A percentile compares a stretch with the other conserved stretches of the same genome.
Conservation (phyloP, 1,140 invertebrate species). For the Leptopilina clavipes region DNA sequence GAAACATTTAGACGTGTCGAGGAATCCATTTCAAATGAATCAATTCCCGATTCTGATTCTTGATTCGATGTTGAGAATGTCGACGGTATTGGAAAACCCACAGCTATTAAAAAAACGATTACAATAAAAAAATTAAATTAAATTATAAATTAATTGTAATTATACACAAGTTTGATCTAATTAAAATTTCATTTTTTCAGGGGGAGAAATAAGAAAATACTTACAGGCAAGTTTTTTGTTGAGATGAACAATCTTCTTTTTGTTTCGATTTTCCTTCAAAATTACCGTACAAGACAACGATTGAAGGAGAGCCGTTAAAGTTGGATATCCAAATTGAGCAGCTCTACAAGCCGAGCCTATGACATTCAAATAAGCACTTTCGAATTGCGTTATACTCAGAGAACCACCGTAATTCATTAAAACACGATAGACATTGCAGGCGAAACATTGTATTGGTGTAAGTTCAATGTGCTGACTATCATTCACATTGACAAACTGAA, state of each 20-base stretch:
- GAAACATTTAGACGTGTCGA: slow-evolving; percentile 55
- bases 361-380: slow-evolving; percentile 75
- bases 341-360: slow-evolving; percentile 77
- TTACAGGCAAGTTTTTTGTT: slow-evolving; percentile 71
- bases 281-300: slow-evolving; percentile 77
- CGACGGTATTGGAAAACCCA: slow-evolving; percentile 64
- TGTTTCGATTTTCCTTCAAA: slow-evolving; percentile 68
- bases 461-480: slow-evolving; percentile 74
- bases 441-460: slow-evolving; percentile 77
- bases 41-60: slow-evolving; percentile 69
- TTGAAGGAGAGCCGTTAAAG: slow-evolving; percentile 74
- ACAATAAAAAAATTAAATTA: too few relatives aligned
- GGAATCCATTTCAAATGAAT: slow-evolving; percentile 67
- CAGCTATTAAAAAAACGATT: slow-evolving; percentile 50
- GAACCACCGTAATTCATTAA: slow-evolving; percentile 75
- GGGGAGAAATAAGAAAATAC: slow-evolving; percentile 33
- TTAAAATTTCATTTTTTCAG: not conserved
- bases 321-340: slow-evolving; percentile 77
- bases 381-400: slow-evolving; percentile 76
- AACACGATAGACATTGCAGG: slow-evolving; percentile 77
- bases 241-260: slow-evolving; percentile 68
- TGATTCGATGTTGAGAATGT: slow-evolving; percentile 54
- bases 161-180: slow-evolving; percentile 21
- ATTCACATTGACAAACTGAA: slow-evolving; percentile 62
- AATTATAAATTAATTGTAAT: too few relatives aligned